Conservation (phyloP, 2,113 vertebrate species). For the Tachycineta bicolor region DNA sequence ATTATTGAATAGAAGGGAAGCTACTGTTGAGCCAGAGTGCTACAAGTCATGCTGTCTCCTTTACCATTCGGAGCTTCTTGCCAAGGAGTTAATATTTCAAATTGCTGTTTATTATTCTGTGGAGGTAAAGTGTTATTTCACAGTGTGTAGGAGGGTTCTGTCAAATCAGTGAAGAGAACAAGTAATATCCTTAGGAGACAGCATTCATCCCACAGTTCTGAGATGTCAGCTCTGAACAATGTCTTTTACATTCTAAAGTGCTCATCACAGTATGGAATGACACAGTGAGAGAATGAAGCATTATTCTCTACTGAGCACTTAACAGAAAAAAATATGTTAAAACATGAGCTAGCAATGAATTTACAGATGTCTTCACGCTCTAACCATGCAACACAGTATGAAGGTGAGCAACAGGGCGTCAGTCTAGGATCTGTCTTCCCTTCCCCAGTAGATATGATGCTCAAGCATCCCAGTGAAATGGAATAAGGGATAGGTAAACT, state of each 20-base stretch:
- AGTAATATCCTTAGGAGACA: constrained; percentile 67
- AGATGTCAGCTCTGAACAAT: constrained; percentile 66
- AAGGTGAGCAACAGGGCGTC: background rate
- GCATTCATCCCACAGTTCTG: constrained; percentile 53
- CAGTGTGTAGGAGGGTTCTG: constrained; percentile 61
- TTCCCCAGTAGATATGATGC: background rate
- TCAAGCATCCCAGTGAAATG: background rate
- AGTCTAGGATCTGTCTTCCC: background rate
- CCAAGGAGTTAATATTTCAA: constrained; percentile 60
- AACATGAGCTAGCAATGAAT: background rate
- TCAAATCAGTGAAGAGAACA: constrained; percentile 68
- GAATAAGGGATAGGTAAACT: background rate
- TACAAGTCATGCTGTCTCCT: constrained; percentile 1
- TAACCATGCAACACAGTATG: background rate
- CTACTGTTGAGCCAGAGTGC: background rate
- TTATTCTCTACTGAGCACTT: constrained; percentile 40
- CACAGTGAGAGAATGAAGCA: constrained; percentile 38
- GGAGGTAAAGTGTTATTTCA: constrained; percentile 63
- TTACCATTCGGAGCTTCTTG: background rate
- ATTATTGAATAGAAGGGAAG: constrained; percentile 15
- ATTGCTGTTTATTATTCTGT: constrained; percentile 70
- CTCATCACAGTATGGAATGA: constrained; percentile 52
- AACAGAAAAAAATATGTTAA: background rate
- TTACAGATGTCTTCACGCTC: background rate
- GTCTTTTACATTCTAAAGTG: constrained; percentile 66